Conservation (phyloP, 2,888 invertebrate genomes). For the Tiphia femorata region DNA sequence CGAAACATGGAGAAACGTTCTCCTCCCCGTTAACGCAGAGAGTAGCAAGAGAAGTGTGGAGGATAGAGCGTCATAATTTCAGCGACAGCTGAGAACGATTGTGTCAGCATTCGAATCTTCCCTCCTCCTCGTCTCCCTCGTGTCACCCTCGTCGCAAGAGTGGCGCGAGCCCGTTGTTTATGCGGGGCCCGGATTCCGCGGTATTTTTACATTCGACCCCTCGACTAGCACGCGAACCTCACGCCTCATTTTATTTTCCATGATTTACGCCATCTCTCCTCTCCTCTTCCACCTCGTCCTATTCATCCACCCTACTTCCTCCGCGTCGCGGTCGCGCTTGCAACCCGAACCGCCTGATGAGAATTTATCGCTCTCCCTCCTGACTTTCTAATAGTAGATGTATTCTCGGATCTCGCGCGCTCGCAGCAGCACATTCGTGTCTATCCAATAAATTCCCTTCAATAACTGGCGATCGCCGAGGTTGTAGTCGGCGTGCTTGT, state of each 20-base stretch:
- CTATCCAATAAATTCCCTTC: too few species aligned
- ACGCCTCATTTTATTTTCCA: too few species aligned
- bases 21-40: too few species aligned
- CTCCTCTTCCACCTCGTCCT: too few species aligned
- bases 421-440: too few species aligned
- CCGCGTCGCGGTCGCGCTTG: background rate
- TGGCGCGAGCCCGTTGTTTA: background rate
- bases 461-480: too few species aligned
- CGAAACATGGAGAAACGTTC: too few species aligned
- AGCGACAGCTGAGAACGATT: background rate
- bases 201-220: background rate
- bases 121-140: background rate
- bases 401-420: background rate
- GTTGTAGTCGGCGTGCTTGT: too few species aligned
- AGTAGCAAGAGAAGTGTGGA: constrained; percentile 8
- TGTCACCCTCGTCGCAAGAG: too few species aligned
- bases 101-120: background rate
- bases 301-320: background rate
- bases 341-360: background rate
- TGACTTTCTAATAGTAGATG: background rate
- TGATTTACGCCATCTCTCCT: too few species aligned
- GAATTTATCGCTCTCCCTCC: background rate
- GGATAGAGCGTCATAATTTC: too few species aligned
- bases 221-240: too few species aligned
- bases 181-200: background rate